phyloP scores from a whole-genome alignment of 2,888 invertebrate species.

The Bombyx huttoni region DNA sequence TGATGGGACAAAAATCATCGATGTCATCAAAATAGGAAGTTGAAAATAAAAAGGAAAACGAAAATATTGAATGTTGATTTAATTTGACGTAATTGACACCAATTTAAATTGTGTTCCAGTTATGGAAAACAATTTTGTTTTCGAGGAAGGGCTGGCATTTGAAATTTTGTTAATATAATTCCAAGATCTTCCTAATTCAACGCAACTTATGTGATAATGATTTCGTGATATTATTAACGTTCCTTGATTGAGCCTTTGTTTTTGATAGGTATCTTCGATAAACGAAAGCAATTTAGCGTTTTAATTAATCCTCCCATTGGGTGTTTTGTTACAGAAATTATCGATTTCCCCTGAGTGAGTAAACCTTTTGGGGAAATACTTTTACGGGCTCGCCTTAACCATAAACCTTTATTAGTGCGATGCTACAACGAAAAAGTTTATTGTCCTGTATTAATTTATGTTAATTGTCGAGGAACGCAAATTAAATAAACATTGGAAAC shows the following conservation, averaged over 20 bases:
- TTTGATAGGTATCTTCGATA: constrained; percentile 58
- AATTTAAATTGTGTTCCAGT: neutral
- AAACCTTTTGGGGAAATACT: neutral
- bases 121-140: neutral
- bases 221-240: constrained; percentile 40
- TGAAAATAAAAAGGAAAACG: neutral
- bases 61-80: neutral
- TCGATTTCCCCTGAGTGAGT: constrained; percentile 33
- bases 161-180: neutral
- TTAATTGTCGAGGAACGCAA: neutral
- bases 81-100: neutral
- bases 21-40: neutral
- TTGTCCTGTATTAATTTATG: neutral
- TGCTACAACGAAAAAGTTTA: neutral
- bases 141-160: neutral
- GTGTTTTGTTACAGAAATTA: constrained; percentile 59
- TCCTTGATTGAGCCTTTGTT: constrained; percentile 44
- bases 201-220: constrained; percentile 3
- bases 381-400: neutral
- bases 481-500: neutral
- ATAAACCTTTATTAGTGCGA: neutral
- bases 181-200: too few species aligned
- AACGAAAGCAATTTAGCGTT: constrained; percentile 65
- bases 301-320: constrained; percentile 61
- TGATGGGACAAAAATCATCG: neutral